phyloP scores from a whole-genome alignment of 2,888 invertebrate species.

The Onthophagus sagittarius region DNA sequence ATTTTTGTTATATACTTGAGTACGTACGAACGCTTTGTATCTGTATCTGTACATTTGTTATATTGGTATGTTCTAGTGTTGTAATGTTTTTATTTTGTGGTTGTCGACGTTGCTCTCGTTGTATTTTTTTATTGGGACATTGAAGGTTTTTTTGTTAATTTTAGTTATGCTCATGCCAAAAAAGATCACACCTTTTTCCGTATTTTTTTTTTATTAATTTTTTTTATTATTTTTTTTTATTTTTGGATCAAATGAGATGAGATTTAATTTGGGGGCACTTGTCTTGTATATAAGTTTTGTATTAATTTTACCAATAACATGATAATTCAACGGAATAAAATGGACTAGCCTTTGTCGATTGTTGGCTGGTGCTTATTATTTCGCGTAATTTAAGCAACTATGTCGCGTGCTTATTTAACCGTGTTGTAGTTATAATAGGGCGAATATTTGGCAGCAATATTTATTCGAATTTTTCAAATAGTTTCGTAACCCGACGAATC shows the following conservation, averaged over 20 bases:
- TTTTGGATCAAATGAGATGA: too few relatives aligned
- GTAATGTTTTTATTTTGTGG: constrained; percentile 1
- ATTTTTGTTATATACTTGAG: constrained; percentile 14
- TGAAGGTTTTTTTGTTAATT: neutral
- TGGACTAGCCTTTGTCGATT: neutral
- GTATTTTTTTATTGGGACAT: constrained; percentile 2
- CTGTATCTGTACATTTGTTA: constrained; percentile 24
- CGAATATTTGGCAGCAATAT: neutral
- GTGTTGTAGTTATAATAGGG: neutral
- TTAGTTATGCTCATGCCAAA: neutral
- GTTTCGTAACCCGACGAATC: neutral
- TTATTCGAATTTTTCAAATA: neutral
- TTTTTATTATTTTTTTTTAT: too few relatives aligned
- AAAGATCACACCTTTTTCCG: neutral
- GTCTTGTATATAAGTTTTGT: neutral
- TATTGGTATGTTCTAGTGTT: constrained; percentile 11
- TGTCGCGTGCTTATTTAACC: neutral
- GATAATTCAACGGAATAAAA: neutral
- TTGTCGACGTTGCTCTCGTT: neutral
- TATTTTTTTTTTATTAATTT: too few relatives aligned
- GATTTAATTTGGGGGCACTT: neutral
- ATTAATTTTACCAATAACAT: neutral
- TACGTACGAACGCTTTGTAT: neutral
- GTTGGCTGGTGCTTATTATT: neutral
- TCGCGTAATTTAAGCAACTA: neutral